Conservation (phyloP, 2,113 vertebrate genomes). For the Xiphorhynchus elegans region DNA sequence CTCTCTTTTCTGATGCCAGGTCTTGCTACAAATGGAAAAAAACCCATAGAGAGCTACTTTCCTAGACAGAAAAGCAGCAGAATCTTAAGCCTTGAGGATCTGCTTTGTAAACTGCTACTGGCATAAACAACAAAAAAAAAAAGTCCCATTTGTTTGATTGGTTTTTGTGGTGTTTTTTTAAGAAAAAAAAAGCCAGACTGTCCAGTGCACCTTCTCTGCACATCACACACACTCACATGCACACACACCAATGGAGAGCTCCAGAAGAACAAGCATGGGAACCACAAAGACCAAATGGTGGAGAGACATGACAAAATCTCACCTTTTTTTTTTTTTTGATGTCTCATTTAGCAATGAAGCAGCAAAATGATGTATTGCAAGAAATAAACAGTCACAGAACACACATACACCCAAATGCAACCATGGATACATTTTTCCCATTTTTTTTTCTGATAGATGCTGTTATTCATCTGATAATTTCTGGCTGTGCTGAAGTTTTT, state of each 20-base stretch:
- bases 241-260: constrained; percentile 5
- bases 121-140: constrained; percentile 27
- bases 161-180: constrained; percentile 1
- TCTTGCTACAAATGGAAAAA: constrained; percentile 38
- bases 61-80: neutral
- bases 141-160: constrained; percentile 33
- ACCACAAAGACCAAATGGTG: constrained; percentile 6
- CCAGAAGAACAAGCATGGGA: constrained; percentile 41
- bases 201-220: constrained; percentile 36
- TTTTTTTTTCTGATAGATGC: constrained; percentile 11
- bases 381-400: constrained; percentile 59
- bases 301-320: neutral
- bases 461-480: constrained; percentile 19
- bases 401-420: constrained; percentile 37
- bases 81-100: constrained; percentile 36
- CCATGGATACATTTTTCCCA: constrained; percentile 12
- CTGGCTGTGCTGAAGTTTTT: constrained; percentile 52
- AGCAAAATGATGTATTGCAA: constrained; percentile 19
- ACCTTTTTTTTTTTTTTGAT: neutral
- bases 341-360: constrained; percentile 29
- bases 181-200: constrained; percentile 29
- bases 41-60: neutral
- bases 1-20: constrained; percentile 30
- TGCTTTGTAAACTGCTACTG: constrained; percentile 45
- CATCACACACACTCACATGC: neutral